Evolutionary conservation across 1,140 invertebrate species (phyloP).

Genomic region (Drosophila bipectinata): DNA sequence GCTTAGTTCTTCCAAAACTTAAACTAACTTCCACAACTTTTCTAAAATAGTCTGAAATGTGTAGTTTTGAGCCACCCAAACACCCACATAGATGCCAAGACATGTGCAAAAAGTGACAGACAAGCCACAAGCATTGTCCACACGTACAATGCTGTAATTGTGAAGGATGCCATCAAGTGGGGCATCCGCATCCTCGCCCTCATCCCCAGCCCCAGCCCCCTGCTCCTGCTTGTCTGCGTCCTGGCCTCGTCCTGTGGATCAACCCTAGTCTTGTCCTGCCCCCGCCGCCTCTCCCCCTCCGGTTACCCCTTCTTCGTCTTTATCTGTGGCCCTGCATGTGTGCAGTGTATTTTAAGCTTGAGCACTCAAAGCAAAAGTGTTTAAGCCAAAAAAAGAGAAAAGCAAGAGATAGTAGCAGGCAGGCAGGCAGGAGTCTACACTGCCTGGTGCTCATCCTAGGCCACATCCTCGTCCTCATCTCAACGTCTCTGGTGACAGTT

Average conservation of each 20-base stretch:
- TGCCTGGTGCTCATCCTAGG: slow-evolving; percentile 11
- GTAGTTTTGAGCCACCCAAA: slow-evolving; percentile 13
- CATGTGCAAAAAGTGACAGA: slow-evolving; percentile 60
- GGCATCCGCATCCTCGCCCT: slow-evolving; percentile 50
- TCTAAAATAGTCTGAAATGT: neutral
- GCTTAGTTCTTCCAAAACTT: neutral
- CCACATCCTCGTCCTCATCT: slow-evolving; percentile 23
- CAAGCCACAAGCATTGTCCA: slow-evolving; percentile 72
- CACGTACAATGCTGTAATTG: slow-evolving; percentile 78
- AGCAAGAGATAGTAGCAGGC: slow-evolving; percentile 20
- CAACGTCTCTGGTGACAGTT: slow-evolving; percentile 66
- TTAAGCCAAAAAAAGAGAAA: slow-evolving; percentile 63
- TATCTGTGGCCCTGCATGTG: slow-evolving; percentile 21
- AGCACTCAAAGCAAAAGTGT: slow-evolving; percentile 72
- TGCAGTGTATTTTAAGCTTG: slow-evolving; percentile 75
- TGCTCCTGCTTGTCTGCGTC: slow-evolving; percentile 9
- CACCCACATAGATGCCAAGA: slow-evolving; percentile 32
- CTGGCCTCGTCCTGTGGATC: slow-evolving; percentile 28
- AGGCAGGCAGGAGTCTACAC: slow-evolving; percentile 28
- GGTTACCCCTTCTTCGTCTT: slow-evolving; percentile 13
- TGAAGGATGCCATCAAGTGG: slow-evolving; percentile 81
- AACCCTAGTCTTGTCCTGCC: slow-evolving; percentile 15
- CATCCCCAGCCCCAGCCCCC: slow-evolving; percentile 2
- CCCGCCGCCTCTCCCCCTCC: neutral
- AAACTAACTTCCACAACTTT: neutral